These are phyloP conservation scores for Macaca fascicularis DNA, from an alignment of 2,113 vertebrate species.

Conservation along the genomic window DNA sequence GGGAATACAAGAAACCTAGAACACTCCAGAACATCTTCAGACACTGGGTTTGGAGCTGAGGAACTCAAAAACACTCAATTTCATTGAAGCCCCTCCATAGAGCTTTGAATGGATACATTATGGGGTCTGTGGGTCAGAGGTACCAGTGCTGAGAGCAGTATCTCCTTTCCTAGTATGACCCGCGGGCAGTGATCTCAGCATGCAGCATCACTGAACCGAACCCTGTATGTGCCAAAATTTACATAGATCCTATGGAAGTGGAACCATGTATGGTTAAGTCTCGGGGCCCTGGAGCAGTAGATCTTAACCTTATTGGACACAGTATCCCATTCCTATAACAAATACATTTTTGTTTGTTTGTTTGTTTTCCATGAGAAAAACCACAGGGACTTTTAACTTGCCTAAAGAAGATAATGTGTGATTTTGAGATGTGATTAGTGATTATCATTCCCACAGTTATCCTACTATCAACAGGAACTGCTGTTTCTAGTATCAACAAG, in stretches of 20 bases:
- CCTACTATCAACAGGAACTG: background rate
- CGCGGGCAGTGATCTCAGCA: rapidly evolving
- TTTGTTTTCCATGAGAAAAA: background rate
- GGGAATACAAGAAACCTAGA: background rate
- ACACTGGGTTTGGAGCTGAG: background rate
- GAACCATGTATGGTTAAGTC: rapidly evolving
- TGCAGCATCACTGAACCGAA: background rate
- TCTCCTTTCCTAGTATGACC: background rate
- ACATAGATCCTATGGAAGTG: rapidly evolving
- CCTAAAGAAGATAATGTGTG: background rate
- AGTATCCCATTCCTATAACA: background rate
- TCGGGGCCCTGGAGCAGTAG: background rate
- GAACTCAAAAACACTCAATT: background rate
- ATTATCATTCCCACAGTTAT: background rate
- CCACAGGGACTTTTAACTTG: background rate
- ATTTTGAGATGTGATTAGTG: background rate
- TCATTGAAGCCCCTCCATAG: rapidly evolving
- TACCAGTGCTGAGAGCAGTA: rapidly evolving
- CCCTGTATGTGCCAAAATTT: background rate
- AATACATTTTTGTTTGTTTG: background rate
- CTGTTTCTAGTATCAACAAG: background rate
- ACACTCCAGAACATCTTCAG: background rate
- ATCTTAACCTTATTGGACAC: background rate
- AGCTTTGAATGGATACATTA: rapidly evolving
- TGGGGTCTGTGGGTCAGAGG: background rate